Conservation (phyloP, 2,888 invertebrate genomes). For the Leptopilina syphax region DNA sequence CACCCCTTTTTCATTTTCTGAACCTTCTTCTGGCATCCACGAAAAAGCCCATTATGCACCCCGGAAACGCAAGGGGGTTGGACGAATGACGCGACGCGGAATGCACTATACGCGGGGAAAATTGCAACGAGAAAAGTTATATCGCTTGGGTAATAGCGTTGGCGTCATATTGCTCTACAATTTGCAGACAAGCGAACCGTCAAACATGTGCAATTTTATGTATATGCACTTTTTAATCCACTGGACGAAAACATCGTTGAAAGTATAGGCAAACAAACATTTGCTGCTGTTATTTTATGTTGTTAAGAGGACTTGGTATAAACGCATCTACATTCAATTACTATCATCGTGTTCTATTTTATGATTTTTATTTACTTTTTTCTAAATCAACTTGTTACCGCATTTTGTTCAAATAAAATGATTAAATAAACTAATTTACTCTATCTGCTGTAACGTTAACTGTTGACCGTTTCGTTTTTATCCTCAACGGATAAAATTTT, state of each 20-base stretch:
- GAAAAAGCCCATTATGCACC: slow-evolving; percentile 59
- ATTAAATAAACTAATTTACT: too few relatives aligned
- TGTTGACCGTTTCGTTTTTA: too few relatives aligned
- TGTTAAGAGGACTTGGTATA: background rate
- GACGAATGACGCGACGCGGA: slow-evolving; percentile 45
- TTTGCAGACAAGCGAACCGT: slow-evolving; percentile 37
- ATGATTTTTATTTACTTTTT: too few relatives aligned
- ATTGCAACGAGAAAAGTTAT: slow-evolving; percentile 61
- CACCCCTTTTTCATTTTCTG: slow-evolving; percentile 52
- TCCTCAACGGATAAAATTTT: too few relatives aligned
- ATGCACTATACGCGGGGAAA: slow-evolving; percentile 61
- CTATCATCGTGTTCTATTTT: too few relatives aligned
- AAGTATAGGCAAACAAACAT: background rate
- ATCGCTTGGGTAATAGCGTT: slow-evolving; percentile 57
- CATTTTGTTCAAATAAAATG: too few relatives aligned
- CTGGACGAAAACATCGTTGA: slow-evolving; percentile 9
- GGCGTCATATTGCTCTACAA: slow-evolving; percentile 44
- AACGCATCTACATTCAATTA: too few relatives aligned
- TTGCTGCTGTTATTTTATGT: background rate
- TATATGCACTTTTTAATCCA: slow-evolving; percentile 32
- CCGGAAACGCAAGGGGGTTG: slow-evolving; percentile 33
- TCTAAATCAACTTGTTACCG: too few relatives aligned
- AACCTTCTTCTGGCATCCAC: slow-evolving; percentile 51
- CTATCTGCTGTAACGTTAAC: too few relatives aligned
- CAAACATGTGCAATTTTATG: slow-evolving; percentile 36